Evolutionary conservation across 2,113 vertebrate genomes (phyloP).

Genomic region (Macaca mulatta): DNA sequence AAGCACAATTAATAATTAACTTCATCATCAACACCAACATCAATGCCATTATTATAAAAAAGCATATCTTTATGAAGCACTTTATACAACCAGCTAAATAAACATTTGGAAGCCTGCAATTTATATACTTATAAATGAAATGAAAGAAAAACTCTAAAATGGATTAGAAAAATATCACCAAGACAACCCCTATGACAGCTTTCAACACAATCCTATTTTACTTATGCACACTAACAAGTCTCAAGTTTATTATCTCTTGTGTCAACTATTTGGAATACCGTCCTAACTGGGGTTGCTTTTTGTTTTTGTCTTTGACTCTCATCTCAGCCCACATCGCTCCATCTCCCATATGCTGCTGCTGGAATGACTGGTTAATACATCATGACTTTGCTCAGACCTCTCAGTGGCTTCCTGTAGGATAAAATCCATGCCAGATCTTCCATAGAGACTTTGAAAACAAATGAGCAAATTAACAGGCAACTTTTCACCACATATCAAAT

Average conservation of each 20-base stretch:
- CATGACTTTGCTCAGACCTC: background rate
- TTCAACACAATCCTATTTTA: background rate
- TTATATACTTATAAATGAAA: background rate
- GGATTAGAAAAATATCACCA: slow-evolving; percentile 35
- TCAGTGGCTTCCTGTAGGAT: background rate
- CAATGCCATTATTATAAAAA: background rate
- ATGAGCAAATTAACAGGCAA: background rate
- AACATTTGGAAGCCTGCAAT: background rate
- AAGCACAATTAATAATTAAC: background rate
- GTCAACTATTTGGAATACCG: background rate
- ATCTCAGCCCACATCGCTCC: background rate
- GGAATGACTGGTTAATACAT: background rate
- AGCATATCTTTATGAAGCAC: background rate
- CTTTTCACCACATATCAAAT: background rate
- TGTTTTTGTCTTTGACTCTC: background rate
- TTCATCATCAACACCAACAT: background rate
- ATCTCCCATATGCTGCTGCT: background rate
- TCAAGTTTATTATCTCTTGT: background rate
- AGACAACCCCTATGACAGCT: background rate
- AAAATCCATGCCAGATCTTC: background rate
- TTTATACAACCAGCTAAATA: slow-evolving; percentile 40
- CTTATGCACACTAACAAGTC: background rate
- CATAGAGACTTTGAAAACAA: background rate
- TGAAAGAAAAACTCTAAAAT: background rate
- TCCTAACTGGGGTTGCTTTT: too few relatives aligned